Conservation (phyloP, 2,888 invertebrate species). For the Lasioglossum leucozonium region DNA sequence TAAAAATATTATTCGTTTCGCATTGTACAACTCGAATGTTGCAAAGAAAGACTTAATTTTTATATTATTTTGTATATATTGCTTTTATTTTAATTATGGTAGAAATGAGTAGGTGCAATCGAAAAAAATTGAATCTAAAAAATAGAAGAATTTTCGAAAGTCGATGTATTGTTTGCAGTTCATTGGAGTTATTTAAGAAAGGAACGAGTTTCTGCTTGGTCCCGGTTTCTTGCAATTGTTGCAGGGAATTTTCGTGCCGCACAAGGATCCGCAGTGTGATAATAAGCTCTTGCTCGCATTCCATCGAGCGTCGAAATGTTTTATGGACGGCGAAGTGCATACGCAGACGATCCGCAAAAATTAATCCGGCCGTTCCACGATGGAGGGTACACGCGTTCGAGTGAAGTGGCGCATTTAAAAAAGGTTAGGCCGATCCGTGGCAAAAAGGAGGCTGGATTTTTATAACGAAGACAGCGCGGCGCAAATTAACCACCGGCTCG, state of each 20-base stretch:
- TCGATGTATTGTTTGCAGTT: too few species aligned
- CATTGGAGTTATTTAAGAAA: background rate
- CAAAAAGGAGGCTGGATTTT: conserved; percentile 34
- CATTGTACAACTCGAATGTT: too few species aligned
- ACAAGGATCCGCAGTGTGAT: background rate
- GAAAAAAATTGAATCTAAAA: too few species aligned
- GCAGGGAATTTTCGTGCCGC: too few species aligned
- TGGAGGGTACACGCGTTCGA: conserved; percentile 1
- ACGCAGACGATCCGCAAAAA: conserved; percentile 11
- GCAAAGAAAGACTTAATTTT: too few species aligned
- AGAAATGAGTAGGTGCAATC: too few species aligned
- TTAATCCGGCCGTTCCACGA: background rate
- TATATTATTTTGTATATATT: too few species aligned
- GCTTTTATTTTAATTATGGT: too few species aligned
- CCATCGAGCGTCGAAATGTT: background rate
- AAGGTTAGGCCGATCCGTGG: background rate
- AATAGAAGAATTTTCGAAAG: too few species aligned
- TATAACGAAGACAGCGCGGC: background rate
- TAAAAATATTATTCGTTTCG: too few species aligned
- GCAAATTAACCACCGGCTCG: conserved; percentile 43
- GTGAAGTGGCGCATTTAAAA: background rate
- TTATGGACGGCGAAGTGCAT: background rate
- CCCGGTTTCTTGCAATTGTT: too few species aligned
- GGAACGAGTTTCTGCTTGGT: background rate
- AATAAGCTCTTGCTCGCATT: background rate